phyloP scores from a whole-genome alignment of 2,888 invertebrate species.

The Meteorus colon region DNA sequence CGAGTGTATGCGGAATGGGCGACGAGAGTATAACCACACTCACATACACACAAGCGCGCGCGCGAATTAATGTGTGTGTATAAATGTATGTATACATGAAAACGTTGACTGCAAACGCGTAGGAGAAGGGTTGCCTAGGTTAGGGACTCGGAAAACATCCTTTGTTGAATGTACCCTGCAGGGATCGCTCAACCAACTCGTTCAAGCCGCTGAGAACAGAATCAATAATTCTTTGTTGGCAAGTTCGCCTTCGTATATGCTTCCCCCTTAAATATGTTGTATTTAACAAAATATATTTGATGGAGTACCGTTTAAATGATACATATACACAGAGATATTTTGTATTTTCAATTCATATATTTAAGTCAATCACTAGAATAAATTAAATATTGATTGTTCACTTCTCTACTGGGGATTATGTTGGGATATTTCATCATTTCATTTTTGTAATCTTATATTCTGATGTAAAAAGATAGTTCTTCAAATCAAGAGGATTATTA shows the following conservation, averaged over 20 bases:
- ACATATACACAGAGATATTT: too few species aligned
- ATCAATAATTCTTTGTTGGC: conserved; percentile 72
- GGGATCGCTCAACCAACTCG: conserved; percentile 70
- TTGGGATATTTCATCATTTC: too few species aligned
- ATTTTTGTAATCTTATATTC: too few species aligned
- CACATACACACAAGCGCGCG: neutral
- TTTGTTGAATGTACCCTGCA: conserved; percentile 72
- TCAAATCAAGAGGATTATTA: too few species aligned
- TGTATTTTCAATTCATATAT: too few species aligned
- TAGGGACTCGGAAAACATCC: conserved; percentile 73
- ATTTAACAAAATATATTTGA: neutral
- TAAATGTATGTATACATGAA: conserved; percentile 6
- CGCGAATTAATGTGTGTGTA: conserved; percentile 5
- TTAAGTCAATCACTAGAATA: too few species aligned
- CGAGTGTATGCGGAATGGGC: neutral
- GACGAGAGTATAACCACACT: conserved; percentile 20
- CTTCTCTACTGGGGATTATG: too few species aligned
- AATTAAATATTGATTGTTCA: too few species aligned
- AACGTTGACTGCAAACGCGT: conserved; percentile 4
- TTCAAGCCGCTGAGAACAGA: conserved; percentile 69
- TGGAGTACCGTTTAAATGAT: too few species aligned
- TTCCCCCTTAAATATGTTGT: conserved; percentile 1
- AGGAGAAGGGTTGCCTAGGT: conserved; percentile 72
- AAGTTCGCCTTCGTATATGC: conserved; percentile 64
- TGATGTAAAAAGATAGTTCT: too few species aligned